phyloP scores from a whole-genome alignment of 2,113 vertebrate genomes.

The Caretta caretta region DNA sequence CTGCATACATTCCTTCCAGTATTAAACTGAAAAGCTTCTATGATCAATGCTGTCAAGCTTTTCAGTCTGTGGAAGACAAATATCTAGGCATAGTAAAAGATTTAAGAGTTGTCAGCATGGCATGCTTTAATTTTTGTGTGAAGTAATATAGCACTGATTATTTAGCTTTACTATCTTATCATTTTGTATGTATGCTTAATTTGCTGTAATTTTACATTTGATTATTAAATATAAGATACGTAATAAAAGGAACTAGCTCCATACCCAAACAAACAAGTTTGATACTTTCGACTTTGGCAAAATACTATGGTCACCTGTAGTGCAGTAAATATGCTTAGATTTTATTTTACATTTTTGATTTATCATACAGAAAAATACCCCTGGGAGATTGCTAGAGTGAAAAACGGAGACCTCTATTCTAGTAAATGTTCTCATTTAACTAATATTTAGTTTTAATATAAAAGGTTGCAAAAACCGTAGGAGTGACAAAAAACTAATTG shows the following conservation, averaged over 20 bases:
- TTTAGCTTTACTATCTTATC: constrained; percentile 46
- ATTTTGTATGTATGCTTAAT: constrained; percentile 60
- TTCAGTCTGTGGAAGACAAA: constrained; percentile 36
- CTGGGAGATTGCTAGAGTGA: neutral
- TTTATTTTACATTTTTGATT: neutral
- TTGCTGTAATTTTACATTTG: constrained; percentile 63
- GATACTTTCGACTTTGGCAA: constrained; percentile 32
- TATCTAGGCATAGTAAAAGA: neutral
- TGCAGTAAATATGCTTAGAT: neutral
- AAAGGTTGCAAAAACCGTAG: neutral
- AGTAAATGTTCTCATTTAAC: constrained; percentile 21
- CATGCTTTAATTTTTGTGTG: constrained; percentile 35
- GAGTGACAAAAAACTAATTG: neutral
- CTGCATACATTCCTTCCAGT: constrained; percentile 39
- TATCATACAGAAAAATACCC: neutral
- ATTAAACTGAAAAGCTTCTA: constrained; percentile 48
- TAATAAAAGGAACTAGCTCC: constrained; percentile 45
- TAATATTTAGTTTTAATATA: constrained; percentile 3
- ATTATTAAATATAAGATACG: constrained; percentile 68
- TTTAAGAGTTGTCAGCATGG: constrained; percentile 45
- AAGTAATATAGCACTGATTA: constrained; percentile 51
- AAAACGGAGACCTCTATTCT: neutral
- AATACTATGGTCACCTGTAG: constrained; percentile 29
- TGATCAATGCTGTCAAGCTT: constrained; percentile 11
- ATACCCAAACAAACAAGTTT: constrained; percentile 20